These are phyloP conservation scores for Thamnophis sirtalis DNA, from an alignment of 2,113 vertebrate species.

Conservation along the genomic window DNA sequence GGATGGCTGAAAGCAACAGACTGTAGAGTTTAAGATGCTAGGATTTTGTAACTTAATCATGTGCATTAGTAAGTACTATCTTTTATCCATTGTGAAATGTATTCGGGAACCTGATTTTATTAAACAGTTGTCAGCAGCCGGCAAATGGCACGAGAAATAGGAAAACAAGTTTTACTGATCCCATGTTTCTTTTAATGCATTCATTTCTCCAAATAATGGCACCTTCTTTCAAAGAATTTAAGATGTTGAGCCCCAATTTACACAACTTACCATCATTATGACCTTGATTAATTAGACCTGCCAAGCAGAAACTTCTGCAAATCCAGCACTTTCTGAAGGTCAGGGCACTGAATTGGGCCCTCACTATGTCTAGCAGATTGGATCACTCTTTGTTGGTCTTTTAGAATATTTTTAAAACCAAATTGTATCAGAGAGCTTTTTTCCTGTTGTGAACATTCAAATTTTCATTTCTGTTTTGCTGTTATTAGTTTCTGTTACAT, in stretches of 20 bases:
- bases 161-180: not conserved
- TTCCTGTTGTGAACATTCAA: not conserved
- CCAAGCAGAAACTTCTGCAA: not conserved
- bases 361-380: not conserved
- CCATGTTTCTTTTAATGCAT: not conserved
- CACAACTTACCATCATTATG: not conserved
- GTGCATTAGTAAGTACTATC: not conserved
- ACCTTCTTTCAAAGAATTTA: not conserved
- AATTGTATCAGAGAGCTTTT: not conserved
- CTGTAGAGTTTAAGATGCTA: not conserved
- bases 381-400: not conserved
- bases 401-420: not conserved
- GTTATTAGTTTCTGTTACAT: not conserved
- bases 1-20: conserved; percentile 23
- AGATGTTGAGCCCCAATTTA: not conserved
- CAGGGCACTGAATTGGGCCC: not conserved
- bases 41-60: not conserved
- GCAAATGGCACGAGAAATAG: not conserved
- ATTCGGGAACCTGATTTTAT: not conserved
- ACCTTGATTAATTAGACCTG: not conserved
- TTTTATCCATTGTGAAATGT: not conserved
- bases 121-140: not conserved
- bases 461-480: not conserved
- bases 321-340: not conserved
- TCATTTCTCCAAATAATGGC: not conserved